A percentile compares a stretch with the other conserved stretches of the same genome.
Evolutionary conservation across 2,888 invertebrate genomes (phyloP).

Genomic region (Pseudeuparius sepicola): DNA sequence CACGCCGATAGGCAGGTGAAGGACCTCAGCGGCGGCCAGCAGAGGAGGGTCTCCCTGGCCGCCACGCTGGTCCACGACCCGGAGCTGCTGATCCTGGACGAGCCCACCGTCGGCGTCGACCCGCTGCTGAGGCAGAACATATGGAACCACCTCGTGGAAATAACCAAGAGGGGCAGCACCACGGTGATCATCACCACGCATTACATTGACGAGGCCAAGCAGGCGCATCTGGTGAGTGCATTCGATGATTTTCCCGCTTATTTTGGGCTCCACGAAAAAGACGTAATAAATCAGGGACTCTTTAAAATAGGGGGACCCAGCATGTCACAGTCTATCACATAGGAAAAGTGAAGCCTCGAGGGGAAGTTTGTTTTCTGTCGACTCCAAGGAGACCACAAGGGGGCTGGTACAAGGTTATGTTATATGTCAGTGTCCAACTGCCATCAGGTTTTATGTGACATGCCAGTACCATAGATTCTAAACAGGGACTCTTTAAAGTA

Average conservation of each 20-base stretch:
- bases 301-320: no score
- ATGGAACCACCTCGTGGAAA: constrained; percentile 87
- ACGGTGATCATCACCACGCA: constrained; percentile 90
- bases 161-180: constrained; percentile 81
- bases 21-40: constrained; percentile 68
- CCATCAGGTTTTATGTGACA: no score
- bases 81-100: constrained; percentile 80
- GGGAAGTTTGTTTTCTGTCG: no score
- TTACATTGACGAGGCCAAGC: constrained; percentile 91
- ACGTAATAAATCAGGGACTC: not conserved
- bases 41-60: constrained; percentile 79
- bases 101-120: constrained; percentile 89
- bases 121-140: constrained; percentile 85
- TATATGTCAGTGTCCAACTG: no score
- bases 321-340: no score
- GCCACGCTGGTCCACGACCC: constrained; percentile 84
- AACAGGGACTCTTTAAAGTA: no score
- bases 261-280: no score
- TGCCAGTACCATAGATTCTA: no score
- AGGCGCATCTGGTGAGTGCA: constrained; percentile 72
- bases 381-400: no score
- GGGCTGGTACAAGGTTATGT: no score
- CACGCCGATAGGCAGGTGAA: constrained; percentile 63
- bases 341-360: no score
- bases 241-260: not conserved